Percentiles rank a stretch among this genome's conserved stretches.
These are phyloP conservation scores for Drosophila baimaii DNA, from an alignment of 1,140 invertebrate species.

Conservation along the genomic window DNA sequence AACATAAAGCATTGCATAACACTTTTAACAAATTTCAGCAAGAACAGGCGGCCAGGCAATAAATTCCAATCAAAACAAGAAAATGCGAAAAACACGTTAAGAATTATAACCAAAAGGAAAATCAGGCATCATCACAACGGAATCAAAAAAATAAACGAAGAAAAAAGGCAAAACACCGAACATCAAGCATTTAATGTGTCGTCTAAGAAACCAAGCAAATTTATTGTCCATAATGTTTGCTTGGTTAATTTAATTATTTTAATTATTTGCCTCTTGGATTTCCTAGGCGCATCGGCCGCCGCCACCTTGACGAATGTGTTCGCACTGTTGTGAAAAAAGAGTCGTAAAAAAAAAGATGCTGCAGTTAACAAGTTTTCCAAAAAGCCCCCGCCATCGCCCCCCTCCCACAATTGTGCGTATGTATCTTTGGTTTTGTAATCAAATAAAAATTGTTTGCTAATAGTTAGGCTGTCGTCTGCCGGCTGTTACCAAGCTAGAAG, in stretches of 20 bases:
- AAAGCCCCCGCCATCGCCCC: neutral
- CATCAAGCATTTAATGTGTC: constrained; percentile 39
- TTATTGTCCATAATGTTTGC: constrained; percentile 56
- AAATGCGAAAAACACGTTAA: constrained; percentile 53
- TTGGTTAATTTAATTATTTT: constrained; percentile 74
- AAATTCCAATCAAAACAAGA: constrained; percentile 59
- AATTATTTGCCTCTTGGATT: constrained; percentile 58
- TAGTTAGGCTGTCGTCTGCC: constrained; percentile 31
- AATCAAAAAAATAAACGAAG: neutral
- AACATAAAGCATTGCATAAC: constrained; percentile 45
- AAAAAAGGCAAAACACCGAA: constrained; percentile 3
- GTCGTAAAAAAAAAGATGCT: constrained; percentile 50
- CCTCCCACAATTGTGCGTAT: constrained; percentile 24
- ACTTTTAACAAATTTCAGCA: constrained; percentile 37
- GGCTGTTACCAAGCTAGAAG: constrained; percentile 32
- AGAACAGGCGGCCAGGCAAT: constrained; percentile 50
- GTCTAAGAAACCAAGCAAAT: constrained; percentile 39
- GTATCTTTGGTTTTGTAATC: constrained; percentile 64
- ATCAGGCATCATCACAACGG: constrained; percentile 1
- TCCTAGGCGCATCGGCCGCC: constrained; percentile 32
- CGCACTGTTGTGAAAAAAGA: constrained; percentile 38
- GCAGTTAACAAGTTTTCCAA: constrained; percentile 61
- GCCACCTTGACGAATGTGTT: constrained; percentile 58
- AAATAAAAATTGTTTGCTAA: constrained; percentile 70
- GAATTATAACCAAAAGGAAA: constrained; percentile 53